Evolutionary conservation across 2,888 invertebrate species (phyloP), one percentile per base, ranked within the genome.

Genomic region (Sesamia inferens): DNA sequence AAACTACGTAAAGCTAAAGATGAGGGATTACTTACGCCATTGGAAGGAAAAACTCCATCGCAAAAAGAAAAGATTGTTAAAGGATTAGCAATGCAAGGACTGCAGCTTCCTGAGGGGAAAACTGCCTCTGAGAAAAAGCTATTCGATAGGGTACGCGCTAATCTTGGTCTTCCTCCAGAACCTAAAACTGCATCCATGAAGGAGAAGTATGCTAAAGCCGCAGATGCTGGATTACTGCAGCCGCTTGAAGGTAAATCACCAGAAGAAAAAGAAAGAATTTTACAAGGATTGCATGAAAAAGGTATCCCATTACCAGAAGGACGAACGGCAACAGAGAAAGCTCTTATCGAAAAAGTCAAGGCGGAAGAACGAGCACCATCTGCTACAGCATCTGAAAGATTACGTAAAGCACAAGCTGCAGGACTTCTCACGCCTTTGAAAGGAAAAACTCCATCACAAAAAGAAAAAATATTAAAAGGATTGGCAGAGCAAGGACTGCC

Each of bases 41-140:
- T 80, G 11, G 19, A 66, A 6, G 79, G 83, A 39, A 80, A 80
- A 39, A 10, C 80, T 5, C 14, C 68, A 7, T 81, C 79, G 39
- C 80, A 87, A 31, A 88, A 88, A 81, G 89, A 88, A 69, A 85
- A 71, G 58, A 87, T 88, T 54, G 89, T 84, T 7, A 85, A 57
- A 75, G 83, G 83, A 4, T 61, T 84, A 57, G 39, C 73, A 19
- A 61, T 69, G 24, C 47, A 70, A 61, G 83, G 77, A 0, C 71
- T 84, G 47, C 83, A 85, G 11, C 80, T 84, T 31, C 83, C 83
- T 16, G 83, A 84, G 69, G 58, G 74, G 5, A 48, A 81, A 63
- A 85, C 84, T 11, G 55, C 57, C 19, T 84, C 84, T 10, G 88
- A 88, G 54, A 88, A 85, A 64, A 85, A 88, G 48, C 22, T 91